phyloP scores from a whole-genome alignment of 1,140 invertebrate species.

The Cataglyphis hispanica region DNA sequence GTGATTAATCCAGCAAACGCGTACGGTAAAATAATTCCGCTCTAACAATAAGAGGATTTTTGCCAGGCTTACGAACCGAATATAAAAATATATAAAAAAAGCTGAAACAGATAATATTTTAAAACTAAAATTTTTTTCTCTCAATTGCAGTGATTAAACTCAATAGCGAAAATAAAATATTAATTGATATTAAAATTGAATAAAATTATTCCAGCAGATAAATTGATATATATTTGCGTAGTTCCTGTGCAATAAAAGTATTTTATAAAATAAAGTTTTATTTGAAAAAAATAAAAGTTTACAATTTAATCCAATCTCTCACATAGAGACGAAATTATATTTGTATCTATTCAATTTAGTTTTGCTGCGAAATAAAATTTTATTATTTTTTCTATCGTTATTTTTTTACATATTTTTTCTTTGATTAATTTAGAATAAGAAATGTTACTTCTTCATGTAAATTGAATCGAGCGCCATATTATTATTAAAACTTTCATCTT shows the following conservation, averaged over 20 bases:
- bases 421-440: neutral
- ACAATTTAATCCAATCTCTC: neutral
- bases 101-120: neutral
- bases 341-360: neutral
- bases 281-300: slow-evolving; percentile 9
- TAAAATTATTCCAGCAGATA: neutral
- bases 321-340: neutral
- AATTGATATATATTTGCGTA: neutral
- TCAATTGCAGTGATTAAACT: neutral
- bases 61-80: slow-evolving; percentile 42
- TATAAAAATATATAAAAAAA: slow-evolving; percentile 7
- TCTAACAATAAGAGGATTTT: neutral
- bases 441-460: neutral
- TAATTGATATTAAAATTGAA: neutral
- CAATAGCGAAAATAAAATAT: neutral
- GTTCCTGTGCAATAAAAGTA: neutral
- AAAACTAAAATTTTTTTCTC: neutral
- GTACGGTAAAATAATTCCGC: slow-evolving; percentile 42
- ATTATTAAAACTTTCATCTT: neutral
- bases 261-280: slow-evolving; percentile 6
- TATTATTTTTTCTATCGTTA: neutral
- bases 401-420: neutral
- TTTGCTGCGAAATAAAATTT: slow-evolving; percentile 7
- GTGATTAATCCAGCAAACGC: neutral
- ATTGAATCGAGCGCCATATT: neutral